Evolutionary conservation across 1,140 invertebrate species (phyloP).

Genomic region (Lycorma delicatula): DNA sequence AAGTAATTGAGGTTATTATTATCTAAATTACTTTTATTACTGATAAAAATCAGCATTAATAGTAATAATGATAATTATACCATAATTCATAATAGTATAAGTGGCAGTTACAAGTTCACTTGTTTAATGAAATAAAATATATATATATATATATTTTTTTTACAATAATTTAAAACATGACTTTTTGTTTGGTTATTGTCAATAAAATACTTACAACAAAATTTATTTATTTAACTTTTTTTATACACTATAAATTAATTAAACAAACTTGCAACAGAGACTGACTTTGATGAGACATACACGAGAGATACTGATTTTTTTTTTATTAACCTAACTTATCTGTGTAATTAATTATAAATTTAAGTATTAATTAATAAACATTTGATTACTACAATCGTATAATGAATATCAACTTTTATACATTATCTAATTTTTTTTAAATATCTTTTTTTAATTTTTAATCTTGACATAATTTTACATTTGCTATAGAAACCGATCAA

Average conservation of each 20-base stretch:
- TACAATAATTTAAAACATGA: not conserved
- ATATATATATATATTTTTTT: not conserved
- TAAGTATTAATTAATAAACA: conserved; percentile 12
- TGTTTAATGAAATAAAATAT: not conserved
- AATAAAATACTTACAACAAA: conserved; percentile 1
- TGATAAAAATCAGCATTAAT: not conserved
- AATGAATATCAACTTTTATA: conserved; percentile 22
- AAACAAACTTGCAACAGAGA: not conserved
- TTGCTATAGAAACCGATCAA: too few species aligned
- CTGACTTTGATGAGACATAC: not conserved
- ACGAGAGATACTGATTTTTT: not conserved
- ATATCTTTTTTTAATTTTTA: conserved; percentile 9
- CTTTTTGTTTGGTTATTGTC: conserved; percentile 7
- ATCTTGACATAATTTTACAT: too few species aligned
- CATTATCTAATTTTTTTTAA: conserved; percentile 14
- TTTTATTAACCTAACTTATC: not conserved
- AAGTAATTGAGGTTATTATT: too few species aligned
- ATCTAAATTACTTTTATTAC: too few species aligned
- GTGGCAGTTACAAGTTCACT: not conserved
- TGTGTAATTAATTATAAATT: not conserved
- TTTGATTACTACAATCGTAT: conserved; percentile 16
- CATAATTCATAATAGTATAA: not conserved
- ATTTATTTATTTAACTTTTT: not conserved
- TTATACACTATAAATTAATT: not conserved
- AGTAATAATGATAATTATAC: not conserved